These are phyloP conservation scores for Slavum lentiscoides DNA, from an alignment of 2,888 invertebrate genomes.

Conservation along the genomic window DNA sequence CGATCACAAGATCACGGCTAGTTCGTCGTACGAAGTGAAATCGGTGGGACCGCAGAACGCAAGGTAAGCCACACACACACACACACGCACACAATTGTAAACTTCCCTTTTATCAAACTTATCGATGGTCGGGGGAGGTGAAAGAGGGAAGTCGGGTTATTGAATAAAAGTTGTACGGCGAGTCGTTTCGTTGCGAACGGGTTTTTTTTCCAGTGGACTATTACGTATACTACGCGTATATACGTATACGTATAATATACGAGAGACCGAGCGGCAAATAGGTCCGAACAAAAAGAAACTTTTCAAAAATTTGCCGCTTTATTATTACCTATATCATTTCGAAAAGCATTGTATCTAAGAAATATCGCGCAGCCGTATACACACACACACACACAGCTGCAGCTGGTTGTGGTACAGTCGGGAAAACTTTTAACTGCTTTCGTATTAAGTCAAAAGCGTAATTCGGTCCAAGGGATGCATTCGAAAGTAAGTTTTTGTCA, in stretches of 20 bases:
- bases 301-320: conserved; percentile 25
- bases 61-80: conserved; percentile 66
- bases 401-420: background rate
- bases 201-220: too few relatives aligned
- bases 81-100: background rate
- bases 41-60: conserved; percentile 87
- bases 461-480: conserved; percentile 32
- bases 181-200: too few relatives aligned
- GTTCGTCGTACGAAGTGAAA: conserved; percentile 82
- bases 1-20: conserved; percentile 81
- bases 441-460: conserved; percentile 39
- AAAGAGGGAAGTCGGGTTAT: too few relatives aligned
- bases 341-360: conserved; percentile 22
- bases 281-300: conserved; percentile 39
- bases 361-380: conserved; percentile 28
- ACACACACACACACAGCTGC: too few relatives aligned
- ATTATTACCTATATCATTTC: conserved; percentile 37
- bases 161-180: too few relatives aligned
- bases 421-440: conserved; percentile 41
- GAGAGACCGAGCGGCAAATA: background rate
- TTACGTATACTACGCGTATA: too few relatives aligned
- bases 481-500: conserved; percentile 15
- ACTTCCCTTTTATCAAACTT: background rate
- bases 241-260: too few relatives aligned
- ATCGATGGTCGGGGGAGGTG: background rate